phyloP scores from a whole-genome alignment of 2,797 vertebrate genomes.

The Chanos chanos region DNA sequence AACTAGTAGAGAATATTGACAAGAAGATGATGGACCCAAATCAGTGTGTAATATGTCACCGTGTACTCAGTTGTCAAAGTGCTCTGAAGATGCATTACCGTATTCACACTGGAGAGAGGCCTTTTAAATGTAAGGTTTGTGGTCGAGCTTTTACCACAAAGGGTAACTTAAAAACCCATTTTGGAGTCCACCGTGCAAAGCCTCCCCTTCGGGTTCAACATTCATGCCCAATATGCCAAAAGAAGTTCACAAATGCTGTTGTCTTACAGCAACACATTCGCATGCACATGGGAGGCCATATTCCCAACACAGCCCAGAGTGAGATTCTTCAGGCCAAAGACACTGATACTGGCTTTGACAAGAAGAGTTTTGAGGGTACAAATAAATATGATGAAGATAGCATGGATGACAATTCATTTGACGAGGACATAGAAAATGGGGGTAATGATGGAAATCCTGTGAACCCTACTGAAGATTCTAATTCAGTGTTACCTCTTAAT shows the following conservation, averaged over 20 bases:
- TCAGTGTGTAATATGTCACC: constrained; percentile 92
- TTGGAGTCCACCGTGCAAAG: constrained; percentile 89
- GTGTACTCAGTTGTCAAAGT: constrained; percentile 95
- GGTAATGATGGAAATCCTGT: constrained; percentile 75
- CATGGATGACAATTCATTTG: constrained; percentile 86
- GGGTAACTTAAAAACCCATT: constrained; percentile 96
- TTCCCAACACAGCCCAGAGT: constrained; percentile 76
- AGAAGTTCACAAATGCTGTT: constrained; percentile 95
- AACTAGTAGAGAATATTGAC: constrained; percentile 96
- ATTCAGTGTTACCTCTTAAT: constrained; percentile 70
- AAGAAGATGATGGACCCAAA: constrained; percentile 92
- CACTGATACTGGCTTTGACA: constrained; percentile 69
- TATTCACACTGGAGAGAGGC: constrained; percentile 95
- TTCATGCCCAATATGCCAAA: constrained; percentile 97
- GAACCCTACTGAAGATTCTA: constrained; percentile 70
- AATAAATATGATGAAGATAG: constrained; percentile 83
- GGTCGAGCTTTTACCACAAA: constrained; percentile 97
- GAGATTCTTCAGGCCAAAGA: constrained; percentile 81
- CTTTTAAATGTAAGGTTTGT: constrained; percentile 95
- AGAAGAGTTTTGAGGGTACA: constrained; percentile 78
- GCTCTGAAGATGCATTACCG: constrained; percentile 98
- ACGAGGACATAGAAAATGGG: constrained; percentile 76
- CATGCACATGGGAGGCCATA: constrained; percentile 95
- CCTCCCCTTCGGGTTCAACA: constrained; percentile 90
- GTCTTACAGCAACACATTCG: constrained; percentile 97